Evolutionary conservation across 2,797 vertebrate genomes (phyloP).

Genomic region (Hephaestus fuliginosus): DNA sequence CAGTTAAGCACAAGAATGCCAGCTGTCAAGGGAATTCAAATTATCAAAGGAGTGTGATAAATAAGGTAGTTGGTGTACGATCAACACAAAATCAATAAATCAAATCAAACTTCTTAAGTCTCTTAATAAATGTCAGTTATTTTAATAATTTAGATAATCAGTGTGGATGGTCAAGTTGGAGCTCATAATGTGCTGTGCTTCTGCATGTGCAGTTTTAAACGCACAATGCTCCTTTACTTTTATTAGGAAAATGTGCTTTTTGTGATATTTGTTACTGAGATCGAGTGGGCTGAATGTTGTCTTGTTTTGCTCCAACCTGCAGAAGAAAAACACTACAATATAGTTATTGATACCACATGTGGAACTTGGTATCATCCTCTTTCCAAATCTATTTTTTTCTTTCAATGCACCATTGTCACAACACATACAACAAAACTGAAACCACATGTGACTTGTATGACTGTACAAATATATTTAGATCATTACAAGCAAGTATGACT

Average conservation of each 20-base stretch:
- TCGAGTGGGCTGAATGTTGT: not conserved
- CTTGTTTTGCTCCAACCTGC: not conserved
- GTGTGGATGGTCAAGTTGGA: not conserved
- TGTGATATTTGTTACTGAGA: not conserved
- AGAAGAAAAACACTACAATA: not conserved
- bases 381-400: not conserved
- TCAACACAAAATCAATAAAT: not conserved
- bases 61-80: not conserved
- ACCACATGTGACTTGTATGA: not conserved
- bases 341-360: not conserved
- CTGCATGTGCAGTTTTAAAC: not conserved
- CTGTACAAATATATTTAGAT: not conserved
- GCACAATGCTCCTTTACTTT: not conserved
- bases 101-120: constrained; percentile 2
- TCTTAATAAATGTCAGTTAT: not conserved
- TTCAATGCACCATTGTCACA: constrained; percentile 10
- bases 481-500: not conserved
- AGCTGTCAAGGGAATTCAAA: not conserved
- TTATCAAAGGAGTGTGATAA: not conserved
- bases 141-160: not conserved
- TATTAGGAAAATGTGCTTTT: not conserved
- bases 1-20: not conserved
- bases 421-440: not conserved
- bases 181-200: not conserved
- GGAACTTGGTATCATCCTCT: constrained; percentile 7